phyloP scores from a whole-genome alignment of 2,888 invertebrate species.

The Brachycybe producta region DNA sequence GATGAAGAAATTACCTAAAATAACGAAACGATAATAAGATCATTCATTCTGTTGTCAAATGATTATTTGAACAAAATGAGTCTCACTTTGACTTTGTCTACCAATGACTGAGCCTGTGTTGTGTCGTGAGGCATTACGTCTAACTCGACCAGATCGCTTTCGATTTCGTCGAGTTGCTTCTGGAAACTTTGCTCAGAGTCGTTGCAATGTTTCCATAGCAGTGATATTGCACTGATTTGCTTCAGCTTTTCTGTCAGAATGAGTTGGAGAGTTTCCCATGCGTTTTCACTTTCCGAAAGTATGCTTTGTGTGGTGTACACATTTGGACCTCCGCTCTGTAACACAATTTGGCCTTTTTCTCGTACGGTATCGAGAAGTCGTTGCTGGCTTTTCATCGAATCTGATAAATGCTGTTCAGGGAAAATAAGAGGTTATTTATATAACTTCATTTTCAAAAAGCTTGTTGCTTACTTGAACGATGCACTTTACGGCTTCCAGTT shows the following conservation, averaged over 20 bases:
- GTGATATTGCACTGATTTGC: conserved; percentile 56
- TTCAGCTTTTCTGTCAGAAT: conserved; percentile 58
- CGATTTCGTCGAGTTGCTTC: conserved; percentile 54
- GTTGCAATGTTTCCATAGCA: conserved; percentile 58
- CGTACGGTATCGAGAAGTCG: conserved; percentile 54
- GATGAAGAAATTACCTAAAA: conserved; percentile 8
- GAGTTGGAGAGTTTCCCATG: conserved; percentile 66
- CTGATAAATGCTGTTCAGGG: conserved; percentile 28
- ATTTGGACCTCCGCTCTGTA: conserved; percentile 68
- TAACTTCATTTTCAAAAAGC: background rate
- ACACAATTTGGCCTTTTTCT: conserved; percentile 60
- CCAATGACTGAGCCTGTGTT: conserved; percentile 18
- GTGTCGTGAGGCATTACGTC: conserved; percentile 17
- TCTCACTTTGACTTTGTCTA: conserved; percentile 24
- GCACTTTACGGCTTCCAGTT: conserved; percentile 2
- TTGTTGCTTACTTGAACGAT: conserved; percentile 5
- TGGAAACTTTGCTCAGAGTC: conserved; percentile 57
- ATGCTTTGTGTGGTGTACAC: conserved; percentile 67
- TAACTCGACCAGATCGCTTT: conserved; percentile 34
- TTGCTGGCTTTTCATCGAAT: conserved; percentile 27
- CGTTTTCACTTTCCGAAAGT: conserved; percentile 59
- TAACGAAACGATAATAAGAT: background rate
- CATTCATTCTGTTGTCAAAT: background rate
- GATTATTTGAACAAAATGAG: background rate
- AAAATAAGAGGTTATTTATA: background rate